Evolutionary conservation across 2,888 invertebrate species (phyloP), one percentile per base, ranked within the genome.

Genomic region (Asteroscopus sphinx): DNA sequence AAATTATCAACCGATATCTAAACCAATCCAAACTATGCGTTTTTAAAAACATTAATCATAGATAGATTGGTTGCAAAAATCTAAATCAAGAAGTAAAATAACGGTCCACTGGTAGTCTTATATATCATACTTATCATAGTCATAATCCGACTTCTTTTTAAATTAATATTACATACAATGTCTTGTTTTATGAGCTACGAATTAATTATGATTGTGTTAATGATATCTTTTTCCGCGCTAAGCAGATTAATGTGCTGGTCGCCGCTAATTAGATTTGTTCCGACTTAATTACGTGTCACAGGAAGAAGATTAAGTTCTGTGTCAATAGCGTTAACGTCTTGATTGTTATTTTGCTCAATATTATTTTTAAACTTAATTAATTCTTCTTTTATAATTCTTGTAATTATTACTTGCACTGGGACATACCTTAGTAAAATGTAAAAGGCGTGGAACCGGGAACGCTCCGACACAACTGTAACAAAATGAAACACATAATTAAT

Each of bases 351-450:
- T 11, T 16, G 5, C 21, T 37, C 16, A 30, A 21, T 21, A 15
- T 21, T 21, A 21, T 15, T 11, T 25, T 25, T 25, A 25, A 25
- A 3, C 25, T 25, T 25, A 4, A 25, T 25, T 25, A 25, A 6
- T 25, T 6, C 25, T 4, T 3, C 25, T 4, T 4, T 25, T 4
- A 25, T 25, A 25, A 25, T 25, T n/a, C n/a, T n/a, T n/a, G n/a
- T n/a, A n/a, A n/a, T n/a, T n/a, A n/a, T n/a, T n/a, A n/a, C n/a
- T n/a, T n/a, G n/a, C n/a, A n/a, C n/a, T n/a, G n/a, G n/a, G n/a
- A 41, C 58, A 12, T 72, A 74, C 73, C 73, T 74, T 66, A 69
- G 39, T 66, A 37, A 51, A 66, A 52, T 68, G 41, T 68, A 32
- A 52, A 58, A 53, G 41, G 5, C 16, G 63, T 40, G 47, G 17